phyloP scores from a whole-genome alignment of 2,888 invertebrate genomes.

The Onthophagus sagittarius region DNA sequence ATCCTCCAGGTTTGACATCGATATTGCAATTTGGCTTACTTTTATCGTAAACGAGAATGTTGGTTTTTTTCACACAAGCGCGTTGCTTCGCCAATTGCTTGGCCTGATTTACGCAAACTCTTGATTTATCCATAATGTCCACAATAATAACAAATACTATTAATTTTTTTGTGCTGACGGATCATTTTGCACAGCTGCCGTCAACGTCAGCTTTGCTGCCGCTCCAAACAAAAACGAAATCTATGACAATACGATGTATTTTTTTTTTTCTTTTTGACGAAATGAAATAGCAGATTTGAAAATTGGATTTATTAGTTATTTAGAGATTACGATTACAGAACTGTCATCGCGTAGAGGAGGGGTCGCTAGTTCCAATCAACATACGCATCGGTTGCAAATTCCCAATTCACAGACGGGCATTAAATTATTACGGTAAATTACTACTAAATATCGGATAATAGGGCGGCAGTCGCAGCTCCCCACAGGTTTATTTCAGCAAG shows the following conservation, averaged over 20 bases:
- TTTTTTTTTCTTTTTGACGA: too few species aligned
- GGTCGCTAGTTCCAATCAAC: neutral
- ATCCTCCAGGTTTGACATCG: slow-evolving; percentile 21
- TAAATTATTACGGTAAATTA: slow-evolving; percentile 22
- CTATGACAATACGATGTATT: too few species aligned
- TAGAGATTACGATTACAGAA: neutral
- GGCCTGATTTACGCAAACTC: slow-evolving; percentile 34
- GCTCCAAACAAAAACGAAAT: too few species aligned
- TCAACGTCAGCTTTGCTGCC: neutral
- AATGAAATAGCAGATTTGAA: too few species aligned
- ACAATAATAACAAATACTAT: neutral
- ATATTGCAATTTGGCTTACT: slow-evolving; percentile 25
- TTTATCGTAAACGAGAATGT: slow-evolving; percentile 34
- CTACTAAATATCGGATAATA: slow-evolving; percentile 17
- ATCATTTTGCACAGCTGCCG: neutral
- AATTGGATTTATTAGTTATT: neutral
- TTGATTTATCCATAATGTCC: slow-evolving; percentile 27
- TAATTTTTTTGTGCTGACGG: neutral
- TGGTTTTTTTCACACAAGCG: slow-evolving; percentile 33
- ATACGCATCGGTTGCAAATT: neutral
- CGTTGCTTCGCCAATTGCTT: slow-evolving; percentile 42
- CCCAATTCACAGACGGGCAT: slow-evolving; percentile 13
- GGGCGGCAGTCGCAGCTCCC: slow-evolving; percentile 15
- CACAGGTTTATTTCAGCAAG: slow-evolving; percentile 16
- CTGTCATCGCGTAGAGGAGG: neutral